Evolutionary conservation across 2,888 invertebrate species (phyloP), one percentile per base, ranked within the genome.

Genomic region (Pterostichus niger): DNA sequence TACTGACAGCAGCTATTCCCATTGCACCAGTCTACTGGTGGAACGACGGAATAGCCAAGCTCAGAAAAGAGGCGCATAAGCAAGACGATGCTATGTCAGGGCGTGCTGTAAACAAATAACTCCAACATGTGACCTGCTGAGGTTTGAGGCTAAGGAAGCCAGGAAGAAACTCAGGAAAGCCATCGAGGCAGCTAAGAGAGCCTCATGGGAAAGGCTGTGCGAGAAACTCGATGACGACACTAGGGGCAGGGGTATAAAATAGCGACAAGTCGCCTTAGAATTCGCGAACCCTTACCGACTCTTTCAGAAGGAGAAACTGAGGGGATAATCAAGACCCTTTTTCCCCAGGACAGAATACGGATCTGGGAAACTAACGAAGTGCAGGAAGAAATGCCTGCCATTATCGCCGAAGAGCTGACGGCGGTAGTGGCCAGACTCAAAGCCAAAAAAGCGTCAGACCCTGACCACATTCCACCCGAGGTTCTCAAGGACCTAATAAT

Each of bases 241-340:
- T 84, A 81, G 84, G 80, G 83, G 10, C 54, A 75, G 11, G 83
- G 61, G 6, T 84, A 84, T 17, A 33, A 76, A 15, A 81, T 81
- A 10, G 84, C 54, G 11, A 17, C 54, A 11, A 54, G 17, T 31
- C 68, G 59, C 13, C 68, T 78, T 1, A 59, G 35, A 7, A 78
- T 2, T 6, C 59, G 54, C 6, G 33, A 40, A n/a, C 15, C 75
- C 75, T 40, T 40, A 15, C 56, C 49, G 17, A 24, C n/a, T 11
- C 33, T 83, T 1, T 6, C n/a, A 10, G 76, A 35, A 24, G 59
- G n/a, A 11, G 59, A 33, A 33, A 49, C 44, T n/a, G 46, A 46
- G 9, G 7, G 44, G 11, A 77, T 78, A 15, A 10, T 54, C 15
- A 6, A 11, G 35, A 24, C 56, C 24, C 77, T 68, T 13, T 76